phyloP scores from a whole-genome alignment of 2,113 vertebrate genomes.

The Aegotheles bennettii region DNA sequence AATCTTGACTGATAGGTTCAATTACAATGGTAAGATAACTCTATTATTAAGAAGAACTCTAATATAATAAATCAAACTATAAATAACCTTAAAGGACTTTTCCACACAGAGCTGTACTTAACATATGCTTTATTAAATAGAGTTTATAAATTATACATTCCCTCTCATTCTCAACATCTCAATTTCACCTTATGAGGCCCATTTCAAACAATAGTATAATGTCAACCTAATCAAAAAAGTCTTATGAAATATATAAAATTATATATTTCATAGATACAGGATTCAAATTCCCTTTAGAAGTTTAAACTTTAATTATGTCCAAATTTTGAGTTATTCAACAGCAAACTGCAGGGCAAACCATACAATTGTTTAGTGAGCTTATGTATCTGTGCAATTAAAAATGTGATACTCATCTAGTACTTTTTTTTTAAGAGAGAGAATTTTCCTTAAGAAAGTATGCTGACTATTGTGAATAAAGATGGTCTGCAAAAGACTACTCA shows the following conservation, averaged over 20 bases:
- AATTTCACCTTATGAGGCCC: slow-evolving; percentile 13
- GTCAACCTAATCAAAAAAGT: slow-evolving; percentile 54
- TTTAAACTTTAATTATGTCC: slow-evolving; percentile 12
- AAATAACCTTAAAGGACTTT: slow-evolving; percentile 67
- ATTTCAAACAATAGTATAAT: slow-evolving; percentile 58
- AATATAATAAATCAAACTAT: slow-evolving; percentile 72
- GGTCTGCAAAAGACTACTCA: not conserved
- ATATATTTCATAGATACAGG: not conserved
- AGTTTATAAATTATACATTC: slow-evolving; percentile 69
- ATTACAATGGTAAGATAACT: slow-evolving; percentile 71
- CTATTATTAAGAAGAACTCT: slow-evolving; percentile 67
- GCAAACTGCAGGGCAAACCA: not conserved
- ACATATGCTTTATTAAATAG: slow-evolving; percentile 66
- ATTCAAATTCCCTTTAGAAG: not conserved
- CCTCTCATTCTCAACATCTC: slow-evolving; percentile 45
- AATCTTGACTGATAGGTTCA: slow-evolving; percentile 67
- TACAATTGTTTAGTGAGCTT: not conserved
- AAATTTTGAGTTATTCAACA: not conserved
- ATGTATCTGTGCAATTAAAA: not conserved
- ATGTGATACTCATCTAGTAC: not conserved
- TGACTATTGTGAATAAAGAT: not conserved
- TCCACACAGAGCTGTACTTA: slow-evolving; percentile 53
- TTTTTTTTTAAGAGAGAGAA: not conserved
- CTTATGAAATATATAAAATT: slow-evolving; percentile 23
- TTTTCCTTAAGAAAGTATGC: not conserved